These are phyloP conservation scores for Apis laboriosa DNA, from an alignment of 1,140 invertebrate genomes.

Conservation along the genomic window DNA sequence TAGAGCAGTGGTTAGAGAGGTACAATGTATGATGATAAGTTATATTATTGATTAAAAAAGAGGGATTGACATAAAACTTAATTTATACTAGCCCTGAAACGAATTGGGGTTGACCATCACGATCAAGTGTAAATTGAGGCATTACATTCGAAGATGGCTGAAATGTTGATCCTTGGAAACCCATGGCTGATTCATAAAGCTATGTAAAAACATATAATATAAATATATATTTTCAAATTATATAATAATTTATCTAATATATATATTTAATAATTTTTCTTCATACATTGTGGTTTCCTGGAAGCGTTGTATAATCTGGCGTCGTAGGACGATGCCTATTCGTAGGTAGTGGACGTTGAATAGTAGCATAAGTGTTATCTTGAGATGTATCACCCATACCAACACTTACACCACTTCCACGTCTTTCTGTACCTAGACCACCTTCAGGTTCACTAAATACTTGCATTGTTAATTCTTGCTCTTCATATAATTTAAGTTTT, in stretches of 20 bases:
- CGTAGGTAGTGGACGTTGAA: conserved; percentile 85
- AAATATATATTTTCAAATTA: conserved; percentile 58
- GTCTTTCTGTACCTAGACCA: conserved; percentile 79
- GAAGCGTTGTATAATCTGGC: conserved; percentile 88
- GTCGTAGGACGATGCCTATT: conserved; percentile 82
- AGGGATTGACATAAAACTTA: conserved; percentile 36
- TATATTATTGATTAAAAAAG: conserved; percentile 58
- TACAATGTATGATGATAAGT: conserved; percentile 63
- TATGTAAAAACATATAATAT: conserved; percentile 74
- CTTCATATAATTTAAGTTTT: conserved; percentile 94
- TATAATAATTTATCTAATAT: neutral
- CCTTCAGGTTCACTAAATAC: conserved; percentile 91
- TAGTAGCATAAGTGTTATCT: conserved; percentile 94
- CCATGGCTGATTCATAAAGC: conserved; percentile 85
- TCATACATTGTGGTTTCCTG: conserved; percentile 80
- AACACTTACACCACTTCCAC: conserved; percentile 80
- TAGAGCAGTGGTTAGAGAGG: conserved; percentile 60
- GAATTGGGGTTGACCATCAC: conserved; percentile 86
- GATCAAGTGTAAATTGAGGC: conserved; percentile 82
- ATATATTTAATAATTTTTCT: conserved; percentile 4
- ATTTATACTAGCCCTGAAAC: conserved; percentile 86
- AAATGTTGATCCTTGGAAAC: conserved; percentile 87
- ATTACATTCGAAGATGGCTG: conserved; percentile 81
- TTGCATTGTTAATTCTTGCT: conserved; percentile 96
- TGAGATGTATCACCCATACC: conserved; percentile 80